Conservation (phyloP, 92 coral and sea anemone species). For the Palythoa grandis region DNA sequence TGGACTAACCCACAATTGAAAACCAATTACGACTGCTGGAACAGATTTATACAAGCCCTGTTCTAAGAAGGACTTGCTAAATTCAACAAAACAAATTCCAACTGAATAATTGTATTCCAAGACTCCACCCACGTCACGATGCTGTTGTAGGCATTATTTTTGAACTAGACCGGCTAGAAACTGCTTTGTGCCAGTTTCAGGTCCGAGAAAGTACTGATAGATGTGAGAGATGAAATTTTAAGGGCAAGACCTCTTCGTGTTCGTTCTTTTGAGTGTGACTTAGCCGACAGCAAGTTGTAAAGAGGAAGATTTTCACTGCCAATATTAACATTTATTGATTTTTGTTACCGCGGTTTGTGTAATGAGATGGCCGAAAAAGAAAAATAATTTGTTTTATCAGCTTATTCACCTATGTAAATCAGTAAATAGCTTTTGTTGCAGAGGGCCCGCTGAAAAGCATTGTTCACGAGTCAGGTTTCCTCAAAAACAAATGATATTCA, state of each 20-base stretch:
- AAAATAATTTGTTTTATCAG: too few relatives aligned
- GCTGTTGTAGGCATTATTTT: background rate
- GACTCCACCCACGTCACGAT: background rate
- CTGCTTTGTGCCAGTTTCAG: conserved; percentile 47
- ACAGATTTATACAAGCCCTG: conserved; percentile 69
- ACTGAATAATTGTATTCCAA: background rate
- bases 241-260: conserved; percentile 55
- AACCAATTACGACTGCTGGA: conserved; percentile 65
- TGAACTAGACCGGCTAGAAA: background rate
- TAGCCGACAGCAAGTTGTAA: conserved; percentile 36
- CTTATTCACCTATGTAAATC: too few relatives aligned
- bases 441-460: too few relatives aligned
- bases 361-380: too few relatives aligned
- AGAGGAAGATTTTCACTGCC: too few relatives aligned
- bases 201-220: conserved; percentile 63
- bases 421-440: too few relatives aligned
- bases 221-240: conserved; percentile 67
- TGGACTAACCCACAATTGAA: conserved; percentile 65
- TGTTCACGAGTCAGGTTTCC: too few relatives aligned
- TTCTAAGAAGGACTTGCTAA: conserved; percentile 43
- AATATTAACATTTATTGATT: too few relatives aligned
- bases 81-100: background rate
- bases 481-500: too few relatives aligned
- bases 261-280: conserved; percentile 65
- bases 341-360: too few relatives aligned